Percentiles rank a stretch among this genome's conserved stretches.
These are phyloP conservation scores for Hoplias malabaricus DNA, from an alignment of 2,113 vertebrate species.

Conservation along the genomic window DNA sequence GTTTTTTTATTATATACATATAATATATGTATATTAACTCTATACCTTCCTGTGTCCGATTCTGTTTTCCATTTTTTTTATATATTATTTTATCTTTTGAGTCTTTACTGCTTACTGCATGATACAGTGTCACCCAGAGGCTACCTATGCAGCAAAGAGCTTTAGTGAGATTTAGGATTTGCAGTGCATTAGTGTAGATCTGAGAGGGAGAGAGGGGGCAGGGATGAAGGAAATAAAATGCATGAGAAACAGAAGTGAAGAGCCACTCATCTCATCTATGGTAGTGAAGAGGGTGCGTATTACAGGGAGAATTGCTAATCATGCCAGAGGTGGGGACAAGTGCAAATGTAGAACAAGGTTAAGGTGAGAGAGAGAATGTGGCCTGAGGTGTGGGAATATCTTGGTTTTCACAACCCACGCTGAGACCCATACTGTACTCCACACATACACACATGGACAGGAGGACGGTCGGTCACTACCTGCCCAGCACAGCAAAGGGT, in stretches of 20 bases:
- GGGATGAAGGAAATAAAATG: slow-evolving; percentile 23
- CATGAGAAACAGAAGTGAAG: slow-evolving; percentile 30
- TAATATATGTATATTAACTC: background rate
- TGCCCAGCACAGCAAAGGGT: slow-evolving; percentile 56
- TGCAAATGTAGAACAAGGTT: background rate
- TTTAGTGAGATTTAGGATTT: slow-evolving; percentile 60
- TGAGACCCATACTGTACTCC: slow-evolving; percentile 54
- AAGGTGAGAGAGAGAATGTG: background rate
- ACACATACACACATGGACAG: slow-evolving; percentile 49
- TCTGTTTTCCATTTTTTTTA: too few species aligned
- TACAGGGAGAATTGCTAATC: background rate
- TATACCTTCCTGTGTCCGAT: too few species aligned
- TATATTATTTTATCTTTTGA: too few species aligned
- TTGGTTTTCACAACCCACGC: slow-evolving; percentile 11
- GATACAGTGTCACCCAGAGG: background rate
- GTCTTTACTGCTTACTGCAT: background rate
- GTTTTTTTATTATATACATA: too few species aligned
- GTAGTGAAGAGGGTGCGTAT: background rate
- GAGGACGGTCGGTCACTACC: slow-evolving; percentile 37
- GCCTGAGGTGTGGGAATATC: background rate
- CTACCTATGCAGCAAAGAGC: background rate
- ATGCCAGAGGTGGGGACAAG: background rate
- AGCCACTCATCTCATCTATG: background rate
- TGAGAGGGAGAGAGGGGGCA: background rate
- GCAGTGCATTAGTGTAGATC: slow-evolving; percentile 39